These are phyloP conservation scores for Ormyrus thymus DNA, from an alignment of 2,888 invertebrate genomes.

Conservation along the genomic window DNA sequence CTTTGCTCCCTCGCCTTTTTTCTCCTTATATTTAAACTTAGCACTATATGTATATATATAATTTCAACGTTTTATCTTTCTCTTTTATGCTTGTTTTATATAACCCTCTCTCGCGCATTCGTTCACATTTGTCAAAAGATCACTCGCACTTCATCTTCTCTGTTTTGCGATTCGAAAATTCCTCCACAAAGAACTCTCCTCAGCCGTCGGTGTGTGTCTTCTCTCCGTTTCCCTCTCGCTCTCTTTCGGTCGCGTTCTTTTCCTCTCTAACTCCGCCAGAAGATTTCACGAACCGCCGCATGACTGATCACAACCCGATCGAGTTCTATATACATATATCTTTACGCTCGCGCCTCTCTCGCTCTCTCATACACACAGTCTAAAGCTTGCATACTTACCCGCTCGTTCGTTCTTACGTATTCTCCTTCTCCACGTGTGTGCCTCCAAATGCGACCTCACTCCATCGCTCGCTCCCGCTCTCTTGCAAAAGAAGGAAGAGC, in stretches of 20 bases:
- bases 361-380: slow-evolving; percentile 11
- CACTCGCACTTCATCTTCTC: slow-evolving; percentile 18
- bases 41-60: slow-evolving; percentile 13
- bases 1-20: neutral
- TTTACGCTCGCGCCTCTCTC: slow-evolving; percentile 10
- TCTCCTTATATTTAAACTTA: neutral
- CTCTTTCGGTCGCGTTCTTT: slow-evolving; percentile 20
- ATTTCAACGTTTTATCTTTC: slow-evolving; percentile 3
- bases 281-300: slow-evolving; percentile 47
- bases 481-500: slow-evolving; percentile 9
- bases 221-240: neutral
- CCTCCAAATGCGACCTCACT: neutral
- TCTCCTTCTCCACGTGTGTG: slow-evolving; percentile 17
- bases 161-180: slow-evolving; percentile 37
- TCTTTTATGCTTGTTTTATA: neutral
- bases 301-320: slow-evolving; percentile 55
- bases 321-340: slow-evolving; percentile 51
- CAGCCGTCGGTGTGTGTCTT: too few relatives aligned
- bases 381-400: slow-evolving; percentile 9
- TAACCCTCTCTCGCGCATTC: slow-evolving; percentile 3
- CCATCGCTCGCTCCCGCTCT: neutral
- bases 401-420: slow-evolving; percentile 8
- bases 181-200: slow-evolving; percentile 31
- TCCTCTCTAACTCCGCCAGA: neutral
- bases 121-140: slow-evolving; percentile 12